Evolutionary conservation across 2,888 invertebrate genomes (phyloP), one percentile per base, ranked within the genome.

Genomic region (Mesorhabditis sp.): DNA sequence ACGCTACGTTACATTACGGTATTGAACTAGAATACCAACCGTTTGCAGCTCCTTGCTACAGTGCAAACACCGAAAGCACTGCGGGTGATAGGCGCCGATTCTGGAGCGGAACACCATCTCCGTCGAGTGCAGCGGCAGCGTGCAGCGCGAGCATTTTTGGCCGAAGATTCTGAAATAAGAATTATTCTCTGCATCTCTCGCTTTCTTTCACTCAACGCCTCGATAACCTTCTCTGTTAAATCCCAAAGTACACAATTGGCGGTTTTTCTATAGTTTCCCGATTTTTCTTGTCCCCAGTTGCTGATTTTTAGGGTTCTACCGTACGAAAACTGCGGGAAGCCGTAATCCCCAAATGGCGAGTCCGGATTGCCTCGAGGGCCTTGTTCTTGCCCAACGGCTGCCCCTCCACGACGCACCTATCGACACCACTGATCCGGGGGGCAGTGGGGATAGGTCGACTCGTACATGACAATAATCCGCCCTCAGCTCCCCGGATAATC

Each of bases 101-200:
- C 87, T 82, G n/a, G 93, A 94, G 75, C 94, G 89, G 93, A 96
- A 95, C 76, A 98, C 96, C 90, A 96, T 91, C 86, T 98, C 97
- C 86, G 94, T 93, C 1, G 95, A 92, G 13, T 70, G 70, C 10
- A 84, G 71, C 4, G 72, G 7, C 4, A 62, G 64, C 42, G 69
- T 73, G 64, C 84, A 84, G 50, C 81, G 71, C 28, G 75, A 70
- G 71, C 84, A 84, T 44, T 78, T 76, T 61, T 77, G 76, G 4
- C 76, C 76, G 69, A 76, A 82, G 45, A 80, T 68, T 50, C 81
- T 82, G 77, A 43, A 80, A 76, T 13, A 50, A 50, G 58, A 10
- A 13, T 50, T 50, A 2, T 10, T 50, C 58, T 13, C n/a, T 50
- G 1, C 2, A 0, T 50, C n/a, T 50, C 7, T 50, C n/a, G 7